phyloP scores from a whole-genome alignment of 2,113 vertebrate species.

The Lota lota region DNA sequence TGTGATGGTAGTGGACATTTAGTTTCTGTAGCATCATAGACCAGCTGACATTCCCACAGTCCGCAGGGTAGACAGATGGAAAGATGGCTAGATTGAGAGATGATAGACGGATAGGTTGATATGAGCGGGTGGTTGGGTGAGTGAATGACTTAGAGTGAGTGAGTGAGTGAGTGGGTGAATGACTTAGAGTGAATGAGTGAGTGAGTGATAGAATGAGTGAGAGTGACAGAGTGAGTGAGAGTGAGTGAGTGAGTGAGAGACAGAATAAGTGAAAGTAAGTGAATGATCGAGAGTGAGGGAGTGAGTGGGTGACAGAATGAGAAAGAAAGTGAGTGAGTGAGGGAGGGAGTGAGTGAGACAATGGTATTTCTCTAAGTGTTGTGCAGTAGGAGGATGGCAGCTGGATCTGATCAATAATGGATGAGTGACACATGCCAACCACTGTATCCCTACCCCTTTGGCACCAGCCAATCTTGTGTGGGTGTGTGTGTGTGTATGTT shows the following conservation, averaged over 20 bases:
- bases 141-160: no score
- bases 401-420: conserved; percentile 72
- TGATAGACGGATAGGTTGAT: neutral
- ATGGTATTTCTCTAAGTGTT: conserved; percentile 47
- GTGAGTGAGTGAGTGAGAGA: no score
- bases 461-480: conserved; percentile 8
- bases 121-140: no score
- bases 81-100: neutral
- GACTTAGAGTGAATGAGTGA: neutral
- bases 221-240: neutral
- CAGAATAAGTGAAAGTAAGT: no score
- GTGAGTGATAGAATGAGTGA: no score
- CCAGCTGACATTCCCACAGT: no score
- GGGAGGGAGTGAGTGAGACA: neutral
- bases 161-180: neutral
- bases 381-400: conserved; percentile 61
- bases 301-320: neutral
- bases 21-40: no score
- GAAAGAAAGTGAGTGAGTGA: conserved; percentile 3
- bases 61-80: neutral
- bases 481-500: conserved; percentile 27
- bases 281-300: no score
- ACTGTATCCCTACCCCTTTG: conserved; percentile 53
- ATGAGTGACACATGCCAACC: conserved; percentile 71
- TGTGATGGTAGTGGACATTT: no score